These are phyloP conservation scores for Trialeurodes vaporariorum DNA, from an alignment of 1,140 invertebrate genomes.

Conservation along the genomic window DNA sequence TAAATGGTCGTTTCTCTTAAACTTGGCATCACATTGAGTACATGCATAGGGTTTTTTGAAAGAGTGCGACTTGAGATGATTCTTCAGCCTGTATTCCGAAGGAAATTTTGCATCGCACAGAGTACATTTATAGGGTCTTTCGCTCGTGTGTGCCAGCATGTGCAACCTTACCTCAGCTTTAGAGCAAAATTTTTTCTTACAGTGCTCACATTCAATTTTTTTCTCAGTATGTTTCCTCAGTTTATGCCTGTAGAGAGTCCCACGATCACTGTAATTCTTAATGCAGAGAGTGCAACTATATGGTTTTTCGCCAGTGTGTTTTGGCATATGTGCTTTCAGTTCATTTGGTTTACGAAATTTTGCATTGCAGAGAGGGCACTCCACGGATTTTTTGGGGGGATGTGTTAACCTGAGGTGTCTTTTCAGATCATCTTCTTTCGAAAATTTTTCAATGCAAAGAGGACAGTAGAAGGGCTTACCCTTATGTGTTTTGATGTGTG, in stretches of 20 bases:
- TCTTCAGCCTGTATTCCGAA: too few species aligned
- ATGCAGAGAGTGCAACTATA: slow-evolving; percentile 21
- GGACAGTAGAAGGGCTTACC: too few species aligned
- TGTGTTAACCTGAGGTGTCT: too few species aligned
- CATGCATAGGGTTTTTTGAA: too few species aligned
- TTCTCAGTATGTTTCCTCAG: slow-evolving; percentile 43
- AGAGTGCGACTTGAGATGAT: not conserved
- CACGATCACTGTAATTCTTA: slow-evolving; percentile 18
- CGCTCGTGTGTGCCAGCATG: slow-evolving; percentile 43
- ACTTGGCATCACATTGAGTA: too few species aligned
- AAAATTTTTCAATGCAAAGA: too few species aligned
- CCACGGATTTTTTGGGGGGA: slow-evolving; percentile 39
- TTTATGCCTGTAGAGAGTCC: slow-evolving; percentile 6
- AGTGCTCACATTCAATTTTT: slow-evolving; percentile 21
- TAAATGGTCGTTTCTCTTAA: too few species aligned
- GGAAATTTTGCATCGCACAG: too few species aligned
- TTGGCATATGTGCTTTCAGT: slow-evolving; percentile 24
- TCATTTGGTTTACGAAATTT: slow-evolving; percentile 17
- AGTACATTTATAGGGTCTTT: slow-evolving; percentile 9
- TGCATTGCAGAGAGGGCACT: slow-evolving; percentile 23
- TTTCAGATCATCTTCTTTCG: too few species aligned
- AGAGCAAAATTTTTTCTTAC: slow-evolving; percentile 18
- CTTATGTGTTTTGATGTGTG: too few species aligned
- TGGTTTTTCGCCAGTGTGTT: slow-evolving; percentile 41
- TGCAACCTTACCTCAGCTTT: slow-evolving; percentile 14